phyloP scores from a whole-genome alignment of 2,888 invertebrate species.

The Nasonovia ribisnigri region DNA sequence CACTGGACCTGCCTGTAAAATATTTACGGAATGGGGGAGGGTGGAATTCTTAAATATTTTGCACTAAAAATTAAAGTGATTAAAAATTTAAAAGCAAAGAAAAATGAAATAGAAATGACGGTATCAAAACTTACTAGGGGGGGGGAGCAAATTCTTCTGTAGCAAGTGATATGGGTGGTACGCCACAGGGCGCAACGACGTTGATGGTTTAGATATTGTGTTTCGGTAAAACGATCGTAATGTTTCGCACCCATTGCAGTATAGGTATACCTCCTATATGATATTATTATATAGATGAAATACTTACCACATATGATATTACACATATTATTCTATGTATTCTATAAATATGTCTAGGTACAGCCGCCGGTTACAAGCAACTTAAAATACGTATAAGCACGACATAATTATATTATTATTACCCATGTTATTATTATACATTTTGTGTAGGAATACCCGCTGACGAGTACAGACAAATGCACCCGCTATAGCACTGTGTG shows the following conservation, averaged over 20 bases:
- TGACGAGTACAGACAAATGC: not conserved
- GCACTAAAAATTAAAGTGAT: too few relatives aligned
- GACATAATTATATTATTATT: not conserved
- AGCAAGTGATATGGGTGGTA: too few relatives aligned
- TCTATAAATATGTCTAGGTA: not conserved
- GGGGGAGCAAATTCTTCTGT: too few relatives aligned
- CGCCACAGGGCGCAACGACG: not conserved
- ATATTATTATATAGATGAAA: not conserved
- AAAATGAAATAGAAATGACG: too few relatives aligned
- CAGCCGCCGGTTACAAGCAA: not conserved
- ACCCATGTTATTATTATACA: not conserved
- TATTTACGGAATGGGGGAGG: too few relatives aligned
- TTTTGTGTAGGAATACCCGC: not conserved
- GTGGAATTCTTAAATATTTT: too few relatives aligned
- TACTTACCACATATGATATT: not conserved
- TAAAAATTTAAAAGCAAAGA: too few relatives aligned
- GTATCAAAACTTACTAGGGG: too few relatives aligned
- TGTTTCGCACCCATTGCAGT: not conserved
- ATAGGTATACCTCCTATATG: not conserved
- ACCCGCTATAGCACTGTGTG: too few relatives aligned
- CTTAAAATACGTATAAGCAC: not conserved
- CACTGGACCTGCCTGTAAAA: too few relatives aligned
- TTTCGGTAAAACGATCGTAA: not conserved
- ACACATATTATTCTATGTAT: not conserved
- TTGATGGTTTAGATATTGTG: not conserved